These are phyloP conservation scores for Apamea epomidion DNA, from an alignment of 2,888 invertebrate genomes.

Conservation along the genomic window DNA sequence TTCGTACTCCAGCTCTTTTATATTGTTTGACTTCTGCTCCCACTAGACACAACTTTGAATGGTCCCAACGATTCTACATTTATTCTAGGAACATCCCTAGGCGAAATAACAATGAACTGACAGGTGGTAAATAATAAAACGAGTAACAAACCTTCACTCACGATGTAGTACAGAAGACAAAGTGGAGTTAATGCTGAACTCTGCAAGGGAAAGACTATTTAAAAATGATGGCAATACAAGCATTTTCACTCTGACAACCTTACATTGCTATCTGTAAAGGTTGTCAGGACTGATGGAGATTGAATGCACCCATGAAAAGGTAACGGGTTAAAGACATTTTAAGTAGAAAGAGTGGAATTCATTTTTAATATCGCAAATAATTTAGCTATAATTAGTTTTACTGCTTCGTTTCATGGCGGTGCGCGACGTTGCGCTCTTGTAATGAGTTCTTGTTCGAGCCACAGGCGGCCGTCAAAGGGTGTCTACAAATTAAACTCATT, in stretches of 20 bases:
- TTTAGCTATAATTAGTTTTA: constrained; percentile 11
- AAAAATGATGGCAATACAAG: background rate
- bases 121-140: background rate
- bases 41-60: constrained; percentile 22
- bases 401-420: background rate
- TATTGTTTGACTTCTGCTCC: constrained; percentile 22
- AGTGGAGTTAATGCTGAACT: background rate
- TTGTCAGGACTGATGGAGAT: background rate
- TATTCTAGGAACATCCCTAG: background rate
- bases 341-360: background rate
- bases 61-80: background rate
- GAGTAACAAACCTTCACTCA: background rate
- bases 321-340: background rate
- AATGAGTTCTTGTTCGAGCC: constrained; percentile 15
- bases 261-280: background rate
- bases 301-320: background rate
- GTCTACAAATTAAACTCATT: background rate
- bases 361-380: constrained; percentile 1
- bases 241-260: background rate
- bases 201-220: background rate
- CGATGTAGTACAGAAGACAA: background rate
- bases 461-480: background rate
- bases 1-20: constrained; percentile 12
- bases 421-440: background rate
- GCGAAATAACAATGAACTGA: background rate